Percentiles rank a stretch among this genome's conserved stretches.
These are phyloP conservation scores for Ptychadena robeensis DNA, from an alignment of 2,797 vertebrate species.

Conservation along the genomic window DNA sequence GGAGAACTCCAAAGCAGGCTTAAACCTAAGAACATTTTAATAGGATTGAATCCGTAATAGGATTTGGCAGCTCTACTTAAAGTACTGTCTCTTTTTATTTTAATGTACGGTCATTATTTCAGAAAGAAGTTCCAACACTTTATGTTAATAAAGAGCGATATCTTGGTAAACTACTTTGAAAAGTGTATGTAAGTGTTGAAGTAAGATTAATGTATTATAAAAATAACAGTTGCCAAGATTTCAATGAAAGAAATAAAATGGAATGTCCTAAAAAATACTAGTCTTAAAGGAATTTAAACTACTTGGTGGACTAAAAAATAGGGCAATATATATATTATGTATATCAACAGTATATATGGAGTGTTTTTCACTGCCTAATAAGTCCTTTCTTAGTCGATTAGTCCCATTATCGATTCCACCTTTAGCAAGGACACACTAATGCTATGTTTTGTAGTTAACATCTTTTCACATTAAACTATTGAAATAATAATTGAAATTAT, in stretches of 20 bases:
- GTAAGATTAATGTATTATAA: slow-evolving; percentile 4
- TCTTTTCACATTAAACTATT: too few relatives aligned
- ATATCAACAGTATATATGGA: too few relatives aligned
- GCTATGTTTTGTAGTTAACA: too few relatives aligned
- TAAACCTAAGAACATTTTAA: slow-evolving; percentile 86
- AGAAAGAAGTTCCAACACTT: slow-evolving; percentile 60
- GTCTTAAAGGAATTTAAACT: too few relatives aligned
- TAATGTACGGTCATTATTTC: slow-evolving; percentile 58
- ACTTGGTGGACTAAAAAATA: too few relatives aligned
- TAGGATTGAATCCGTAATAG: slow-evolving; percentile 87
- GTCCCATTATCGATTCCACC: too few relatives aligned
- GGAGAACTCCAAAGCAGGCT: slow-evolving; percentile 84
- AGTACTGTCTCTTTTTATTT: slow-evolving; percentile 69
- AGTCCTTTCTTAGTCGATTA: too few relatives aligned
- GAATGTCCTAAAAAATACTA: background rate
- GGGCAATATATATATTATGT: too few relatives aligned
- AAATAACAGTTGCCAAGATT: background rate
- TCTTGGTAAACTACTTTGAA: slow-evolving; percentile 39
- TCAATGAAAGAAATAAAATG: background rate
- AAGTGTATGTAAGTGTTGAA: slow-evolving; percentile 38
- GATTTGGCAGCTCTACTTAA: slow-evolving; percentile 82
- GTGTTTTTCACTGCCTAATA: too few relatives aligned
- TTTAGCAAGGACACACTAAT: too few relatives aligned
- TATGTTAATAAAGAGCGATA: slow-evolving; percentile 51
- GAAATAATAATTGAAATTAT: too few relatives aligned